Conservation (phyloP, 2,113 vertebrate species). For the Hippocampus abdominalis region DNA sequence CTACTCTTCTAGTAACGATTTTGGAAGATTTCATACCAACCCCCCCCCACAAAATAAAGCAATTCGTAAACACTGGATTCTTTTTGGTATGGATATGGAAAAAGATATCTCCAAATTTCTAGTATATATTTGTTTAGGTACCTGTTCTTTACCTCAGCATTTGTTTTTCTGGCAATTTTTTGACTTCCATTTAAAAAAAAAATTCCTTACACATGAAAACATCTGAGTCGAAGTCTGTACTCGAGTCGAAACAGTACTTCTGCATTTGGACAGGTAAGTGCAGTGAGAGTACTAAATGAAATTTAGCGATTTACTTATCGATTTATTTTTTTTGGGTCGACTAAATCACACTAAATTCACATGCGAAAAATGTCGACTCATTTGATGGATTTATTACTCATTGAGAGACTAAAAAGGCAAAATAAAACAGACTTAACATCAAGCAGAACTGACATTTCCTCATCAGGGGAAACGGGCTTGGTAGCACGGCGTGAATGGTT, state of each 20-base stretch:
- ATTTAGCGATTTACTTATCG: not conserved
- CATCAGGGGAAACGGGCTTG: no score
- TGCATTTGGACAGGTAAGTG: no score
- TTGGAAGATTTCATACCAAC: not conserved
- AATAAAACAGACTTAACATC: no score
- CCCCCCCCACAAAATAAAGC: not conserved
- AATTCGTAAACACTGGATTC: not conserved
- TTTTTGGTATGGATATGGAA: not conserved
- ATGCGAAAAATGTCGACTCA: not conserved
- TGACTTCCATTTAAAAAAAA: no score
- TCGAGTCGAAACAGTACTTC: no score
- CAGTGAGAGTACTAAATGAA: not conserved
- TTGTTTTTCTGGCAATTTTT: not conserved
- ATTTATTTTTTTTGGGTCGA: not conserved
- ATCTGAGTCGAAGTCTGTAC: no score
- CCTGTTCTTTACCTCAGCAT: not conserved
- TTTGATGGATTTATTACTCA: no score
- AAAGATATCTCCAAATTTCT: not conserved
- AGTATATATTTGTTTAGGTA: not conserved
- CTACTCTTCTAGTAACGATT: not conserved
- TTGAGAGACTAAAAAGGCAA: no score
- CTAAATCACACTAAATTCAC: not conserved
- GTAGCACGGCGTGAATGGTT: no score
- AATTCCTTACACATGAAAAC: no score
- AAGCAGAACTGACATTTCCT: no score